Base-by-base conservation (phyloP, 1,140 invertebrate genomes). In the Drosophila serrata region DNA sequence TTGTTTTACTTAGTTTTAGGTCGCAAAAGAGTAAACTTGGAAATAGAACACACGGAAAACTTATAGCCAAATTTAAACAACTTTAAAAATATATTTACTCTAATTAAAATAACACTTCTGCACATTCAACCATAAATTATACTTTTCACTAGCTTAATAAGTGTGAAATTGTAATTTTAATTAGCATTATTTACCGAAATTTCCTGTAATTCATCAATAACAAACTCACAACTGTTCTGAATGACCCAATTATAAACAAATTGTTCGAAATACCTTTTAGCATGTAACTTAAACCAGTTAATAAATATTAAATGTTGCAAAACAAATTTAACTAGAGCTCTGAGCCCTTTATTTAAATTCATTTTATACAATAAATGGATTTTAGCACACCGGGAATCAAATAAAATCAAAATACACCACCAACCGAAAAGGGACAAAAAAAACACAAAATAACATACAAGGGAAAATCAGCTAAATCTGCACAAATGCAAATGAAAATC, bases 401-500 rank as follows among this genome's bases (percentile, higher is more conserved):
- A 75, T 37, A n/a, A 62, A 62, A 73, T 43, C 37, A 55, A 63
- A 48, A 37, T 17, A n/a, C 15, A 61, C 15, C 17, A 12, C 17
- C 40, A 42, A 19, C 40, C 11, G n/a, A 43, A 43, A 42, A 17
- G 24, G 17, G n/a, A 29, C 12, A 37, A 65, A 68, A 65, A 65
- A 64, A 19, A 24, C 51, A 68, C n/a, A 65, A 65, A 64, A 19
- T 3, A 65, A 68, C n/a, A 27, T n/a, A 5, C 13, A 68, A 13
- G 17, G 29, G 17, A 53, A 61, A 73, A 51, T 70, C 63, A 70
- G 48, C 46, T 55, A 56, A 68, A 42, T 69, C 45, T 60, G 37
- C 49, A 70, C 46, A 74, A 74, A 73, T 74, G 68, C 69, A 75
- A 75, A 75, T 72, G 65, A 46, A 48, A 73, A 63, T 42, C 33